These are phyloP conservation scores for Oithona nana DNA, from an alignment of 2,888 invertebrate genomes.

Conservation along the genomic window DNA sequence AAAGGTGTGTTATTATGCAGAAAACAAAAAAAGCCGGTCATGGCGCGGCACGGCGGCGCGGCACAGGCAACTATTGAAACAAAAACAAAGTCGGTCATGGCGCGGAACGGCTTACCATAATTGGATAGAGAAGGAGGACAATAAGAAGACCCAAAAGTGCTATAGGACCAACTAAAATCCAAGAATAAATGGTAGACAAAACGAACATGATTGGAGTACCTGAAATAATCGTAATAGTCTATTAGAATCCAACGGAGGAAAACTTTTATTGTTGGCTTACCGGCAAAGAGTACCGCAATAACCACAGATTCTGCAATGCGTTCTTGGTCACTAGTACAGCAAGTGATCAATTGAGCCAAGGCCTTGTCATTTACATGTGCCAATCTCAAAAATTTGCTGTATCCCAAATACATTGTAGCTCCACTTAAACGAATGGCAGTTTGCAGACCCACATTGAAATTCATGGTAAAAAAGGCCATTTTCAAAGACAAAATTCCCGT, in stretches of 20 bases:
- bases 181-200: slow-evolving; percentile 28
- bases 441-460: slow-evolving; percentile 25
- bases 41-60: too few species aligned
- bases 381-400: neutral
- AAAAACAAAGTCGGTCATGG: too few species aligned
- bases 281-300: slow-evolving; percentile 25
- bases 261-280: too few species aligned
- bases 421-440: slow-evolving; percentile 18
- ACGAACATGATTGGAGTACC: slow-evolving; percentile 28
- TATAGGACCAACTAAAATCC: slow-evolving; percentile 30
- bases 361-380: neutral
- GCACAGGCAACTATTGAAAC: too few species aligned
- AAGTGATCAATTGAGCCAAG: slow-evolving; percentile 19
- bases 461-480: slow-evolving; percentile 24
- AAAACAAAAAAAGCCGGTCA: too few species aligned
- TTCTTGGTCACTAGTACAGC: slow-evolving; percentile 29
- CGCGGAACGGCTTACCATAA: slow-evolving; percentile 33
- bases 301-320: slow-evolving; percentile 28
- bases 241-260: too few species aligned
- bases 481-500: slow-evolving; percentile 25
- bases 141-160: slow-evolving; percentile 29
- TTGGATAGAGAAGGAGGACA: slow-evolving; percentile 29
- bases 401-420: neutral
- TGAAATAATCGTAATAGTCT: slow-evolving; percentile 13
- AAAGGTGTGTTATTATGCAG: too few species aligned